Evolutionary conservation across 64 coral and sea anemone genomes (phyloP).

Genomic region (Dendrophyllia cribrosa): DNA sequence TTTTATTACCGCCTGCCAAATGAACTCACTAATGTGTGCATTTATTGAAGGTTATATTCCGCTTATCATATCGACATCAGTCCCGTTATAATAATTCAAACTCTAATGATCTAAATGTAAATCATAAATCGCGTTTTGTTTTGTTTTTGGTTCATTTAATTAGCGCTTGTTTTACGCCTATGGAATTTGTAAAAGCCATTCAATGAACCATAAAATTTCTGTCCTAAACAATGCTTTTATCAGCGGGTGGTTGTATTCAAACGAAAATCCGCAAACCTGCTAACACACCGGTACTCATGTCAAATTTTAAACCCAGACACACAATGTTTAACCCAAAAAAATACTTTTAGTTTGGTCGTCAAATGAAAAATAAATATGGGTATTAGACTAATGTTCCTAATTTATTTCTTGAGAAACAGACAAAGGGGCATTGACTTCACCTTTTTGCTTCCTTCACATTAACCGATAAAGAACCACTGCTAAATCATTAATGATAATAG

Average conservation of each 20-base stretch:
- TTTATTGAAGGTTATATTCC: too few species aligned
- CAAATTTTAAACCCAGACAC: background rate
- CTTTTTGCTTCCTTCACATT: background rate
- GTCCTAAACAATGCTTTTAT: background rate
- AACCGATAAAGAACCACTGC: background rate
- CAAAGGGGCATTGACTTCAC: background rate
- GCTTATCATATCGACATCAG: too few species aligned
- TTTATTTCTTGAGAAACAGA: background rate
- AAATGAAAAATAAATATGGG: constrained; percentile 1
- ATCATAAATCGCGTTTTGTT: too few species aligned
- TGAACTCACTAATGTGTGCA: too few species aligned
- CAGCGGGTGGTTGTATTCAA: constrained; percentile 11
- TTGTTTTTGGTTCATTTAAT: background rate
- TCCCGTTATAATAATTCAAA: too few species aligned
- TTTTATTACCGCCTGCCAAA: too few species aligned
- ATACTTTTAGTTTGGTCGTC: background rate
- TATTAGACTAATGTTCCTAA: background rate
- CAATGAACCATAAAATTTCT: background rate
- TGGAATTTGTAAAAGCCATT: background rate
- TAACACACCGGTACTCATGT: background rate
- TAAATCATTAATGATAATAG: constrained; percentile 25
- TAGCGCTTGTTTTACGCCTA: background rate
- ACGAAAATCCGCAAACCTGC: background rate
- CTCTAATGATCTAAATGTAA: too few species aligned
- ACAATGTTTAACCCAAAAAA: background rate